Evolutionary conservation across 2,113 vertebrate genomes (phyloP), one percentile per base, ranked within the genome.

Genomic region (Pavo muticus): DNA sequence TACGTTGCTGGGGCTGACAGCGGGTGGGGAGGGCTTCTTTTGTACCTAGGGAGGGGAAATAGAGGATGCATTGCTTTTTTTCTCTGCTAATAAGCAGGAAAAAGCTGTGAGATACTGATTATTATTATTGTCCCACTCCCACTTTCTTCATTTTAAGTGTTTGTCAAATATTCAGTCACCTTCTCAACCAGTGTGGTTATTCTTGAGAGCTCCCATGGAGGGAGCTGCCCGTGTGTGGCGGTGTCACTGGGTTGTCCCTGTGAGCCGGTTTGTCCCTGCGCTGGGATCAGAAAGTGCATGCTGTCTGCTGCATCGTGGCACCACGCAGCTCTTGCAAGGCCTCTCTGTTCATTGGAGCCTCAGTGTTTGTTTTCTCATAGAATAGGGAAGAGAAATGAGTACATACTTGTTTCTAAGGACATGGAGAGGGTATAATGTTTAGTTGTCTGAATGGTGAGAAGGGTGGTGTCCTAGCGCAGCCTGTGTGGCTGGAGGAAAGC

Each of bases 1-100:
- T 99, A 89, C 97, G 98, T 94, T 35, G 4, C 21, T n/a, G 6
- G 52, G 19, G 9, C 67, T 65, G 25, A 3, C 17, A 9, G 85
- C 85, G 32, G 1, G 0, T 25, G 37, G 50, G 47, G 29, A 50
- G 2, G 39, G n/a, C 50, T 39, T 3, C 12, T 21, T 11, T 35
- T 25, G 35, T 8, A 35, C 24, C 30, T 50, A 30, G n/a, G 6
- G 47, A 16, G n/a, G 20, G 32, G 68, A 13, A 21, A 1, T 2
- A 50, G 70, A 50, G 10, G 12, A 0, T 10, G 20, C 14, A 23
- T 61, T 27, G n/a, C 23, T 37, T 63, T 50, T 35, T 11, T 17
- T 23, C 30, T 39, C 25, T 50, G 8, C 19, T 76, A 47, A 10
- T 27, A 12, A 35, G 14, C 30, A 50, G 37, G 27, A 48, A 30